phyloP scores from a whole-genome alignment of 2,113 vertebrate species.

The Corvus moneduloides region DNA sequence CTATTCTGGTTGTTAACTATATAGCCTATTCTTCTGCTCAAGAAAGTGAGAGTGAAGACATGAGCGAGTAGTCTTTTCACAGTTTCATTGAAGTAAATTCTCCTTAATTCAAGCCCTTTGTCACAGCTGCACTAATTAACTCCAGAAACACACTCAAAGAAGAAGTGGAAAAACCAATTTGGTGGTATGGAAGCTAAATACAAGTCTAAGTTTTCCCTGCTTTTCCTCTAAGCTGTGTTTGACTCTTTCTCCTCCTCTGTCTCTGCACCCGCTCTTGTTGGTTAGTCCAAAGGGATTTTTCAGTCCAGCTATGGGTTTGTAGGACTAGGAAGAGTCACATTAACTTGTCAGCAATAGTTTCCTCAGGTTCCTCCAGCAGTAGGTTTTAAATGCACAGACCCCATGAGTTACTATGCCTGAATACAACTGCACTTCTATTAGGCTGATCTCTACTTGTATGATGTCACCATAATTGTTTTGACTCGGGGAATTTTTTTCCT shows the following conservation, averaged over 20 bases:
- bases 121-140: slow-evolving; percentile 12
- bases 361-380: background rate
- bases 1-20: background rate
- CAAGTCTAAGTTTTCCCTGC: background rate
- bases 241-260: background rate
- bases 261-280: background rate
- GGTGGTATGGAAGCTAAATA: background rate
- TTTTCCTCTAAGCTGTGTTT: background rate
- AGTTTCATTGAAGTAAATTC: slow-evolving; percentile 24
- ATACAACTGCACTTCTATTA: background rate
- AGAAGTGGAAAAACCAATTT: background rate
- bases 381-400: background rate
- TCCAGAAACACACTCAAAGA: background rate
- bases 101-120: slow-evolving; percentile 6
- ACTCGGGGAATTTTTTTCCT: background rate
- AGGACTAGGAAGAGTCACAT: background rate
- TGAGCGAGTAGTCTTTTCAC: background rate
- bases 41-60: background rate
- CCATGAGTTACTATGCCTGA: background rate
- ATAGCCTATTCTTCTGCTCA: background rate
- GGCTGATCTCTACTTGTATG: background rate
- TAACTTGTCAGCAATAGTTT: background rate
- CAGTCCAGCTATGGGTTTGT: background rate
- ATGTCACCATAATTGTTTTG: background rate
- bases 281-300: background rate